Base-by-base conservation (phyloP, 2,888 invertebrate genomes). In the Apoda limacodes region DNA sequence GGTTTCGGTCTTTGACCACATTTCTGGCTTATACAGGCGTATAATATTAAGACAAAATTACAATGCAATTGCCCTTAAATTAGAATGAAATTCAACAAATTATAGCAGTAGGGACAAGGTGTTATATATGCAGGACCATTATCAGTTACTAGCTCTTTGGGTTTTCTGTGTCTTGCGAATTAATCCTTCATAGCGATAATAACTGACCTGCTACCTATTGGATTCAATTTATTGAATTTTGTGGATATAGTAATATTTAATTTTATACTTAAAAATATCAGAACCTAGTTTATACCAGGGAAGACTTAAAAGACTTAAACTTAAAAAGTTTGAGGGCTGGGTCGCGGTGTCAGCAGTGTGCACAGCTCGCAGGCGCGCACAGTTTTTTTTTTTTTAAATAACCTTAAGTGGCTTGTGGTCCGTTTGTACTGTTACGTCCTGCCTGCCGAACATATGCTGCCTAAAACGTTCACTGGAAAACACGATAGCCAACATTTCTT, bases 401-500 rank as follows among this genome's bases (percentile, higher is more conserved):
- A 15, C 25, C 20, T 36, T 36, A 9, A 39, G 22, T 2, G 34
- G 39, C 20, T 52, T 52, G 13, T 52, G 51, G 15, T 55, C 53
- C 0, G 43, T 42, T 13, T 54, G n/a, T n/a, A n/a, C n/a, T n/a
- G n/a, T n/a, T n/a, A n/a, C n/a, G n/a, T n/a, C n/a, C n/a, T n/a
- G n/a, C 39, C 1, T 53, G 39, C 0, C 20, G 50, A 27, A n/a
- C n/a, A n/a, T n/a, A n/a, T n/a, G n/a, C n/a, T n/a, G n/a, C n/a
- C n/a, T n/a, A n/a, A n/a, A n/a, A n/a, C n/a, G n/a, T n/a, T n/a
- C n/a, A n/a, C n/a, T n/a, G n/a, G n/a, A n/a, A n/a, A 47, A 52
- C 0, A 52, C 46, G 5, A 52, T 50, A 2, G 50, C 51, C 2
- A 51, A 17, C 35, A 54, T 24, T 21, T 53, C 53, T 12, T 54